Percentiles rank a stretch among this genome's conserved stretches.
These are phyloP conservation scores for Didymodactylos carnosus DNA, from an alignment of 2,888 invertebrate species.

Conservation along the genomic window DNA sequence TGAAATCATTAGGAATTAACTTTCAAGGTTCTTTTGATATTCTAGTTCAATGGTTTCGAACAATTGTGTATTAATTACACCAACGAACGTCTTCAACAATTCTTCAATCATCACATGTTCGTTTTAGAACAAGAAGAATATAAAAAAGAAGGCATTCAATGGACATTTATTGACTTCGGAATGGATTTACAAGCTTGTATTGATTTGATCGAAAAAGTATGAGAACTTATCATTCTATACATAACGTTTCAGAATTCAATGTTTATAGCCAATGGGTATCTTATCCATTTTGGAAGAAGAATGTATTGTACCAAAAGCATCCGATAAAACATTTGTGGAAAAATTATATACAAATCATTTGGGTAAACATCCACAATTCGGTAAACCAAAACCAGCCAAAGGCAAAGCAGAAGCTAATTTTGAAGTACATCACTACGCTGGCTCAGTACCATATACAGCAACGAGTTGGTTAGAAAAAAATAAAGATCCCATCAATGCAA, in stretches of 20 bases:
- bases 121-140: conserved; percentile 91
- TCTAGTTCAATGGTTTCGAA: conserved; percentile 84
- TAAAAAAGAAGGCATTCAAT: conserved; percentile 75
- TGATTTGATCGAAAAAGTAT: conserved; percentile 46
- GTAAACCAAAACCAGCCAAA: conserved; percentile 57
- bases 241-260: not conserved
- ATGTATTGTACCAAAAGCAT: conserved; percentile 99
- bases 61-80: conserved; percentile 96
- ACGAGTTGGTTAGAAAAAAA: conserved; percentile 99
- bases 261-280: conserved; percentile 95
- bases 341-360: conserved; percentile 96
- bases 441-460: conserved; percentile 47
- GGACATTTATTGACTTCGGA: conserved; percentile 91
- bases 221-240: too few relatives aligned
- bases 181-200: conserved; percentile 87
- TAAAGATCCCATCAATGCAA: conserved; percentile 99
- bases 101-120: conserved; percentile 95
- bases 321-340: conserved; percentile 90
- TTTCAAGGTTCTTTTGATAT: too few relatives aligned
- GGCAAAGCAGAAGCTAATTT: conserved; percentile 91
- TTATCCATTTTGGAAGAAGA: conserved; percentile 99
- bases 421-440: conserved; percentile 96
- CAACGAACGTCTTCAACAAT: conserved; percentile 88
- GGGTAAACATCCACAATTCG: conserved; percentile 90
- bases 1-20: too few relatives aligned